Conservation (phyloP, 2,888 invertebrate genomes). For the Stenchaetothrips biformis region DNA sequence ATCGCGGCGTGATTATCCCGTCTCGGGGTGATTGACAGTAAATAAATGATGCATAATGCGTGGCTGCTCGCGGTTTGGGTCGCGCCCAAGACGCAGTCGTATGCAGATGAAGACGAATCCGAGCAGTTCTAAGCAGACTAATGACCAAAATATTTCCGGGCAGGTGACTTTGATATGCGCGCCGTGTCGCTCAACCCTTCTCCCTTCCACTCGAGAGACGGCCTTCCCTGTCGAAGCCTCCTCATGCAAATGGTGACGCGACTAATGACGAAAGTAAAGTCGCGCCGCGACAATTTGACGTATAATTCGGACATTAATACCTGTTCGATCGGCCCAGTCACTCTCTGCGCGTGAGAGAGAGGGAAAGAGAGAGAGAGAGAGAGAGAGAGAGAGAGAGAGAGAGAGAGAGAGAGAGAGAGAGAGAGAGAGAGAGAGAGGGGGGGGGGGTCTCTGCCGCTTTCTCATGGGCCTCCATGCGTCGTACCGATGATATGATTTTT, state of each 20-base stretch:
- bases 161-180: constrained; percentile 6
- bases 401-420: too few relatives aligned
- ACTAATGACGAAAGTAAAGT: constrained; percentile 10
- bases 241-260: neutral
- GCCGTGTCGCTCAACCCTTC: neutral
- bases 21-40: constrained; percentile 8
- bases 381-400: too few relatives aligned
- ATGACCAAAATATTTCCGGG: constrained; percentile 24
- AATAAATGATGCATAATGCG: constrained; percentile 10
- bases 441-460: too few relatives aligned
- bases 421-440: too few relatives aligned
- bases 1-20: neutral
- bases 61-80: neutral
- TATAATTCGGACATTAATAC: constrained; percentile 19
- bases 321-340: neutral
- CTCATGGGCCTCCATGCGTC: too few relatives aligned
- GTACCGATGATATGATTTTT: too few relatives aligned
- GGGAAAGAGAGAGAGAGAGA: too few relatives aligned
- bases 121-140: constrained; percentile 15
- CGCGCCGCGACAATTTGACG: neutral
- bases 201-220: neutral
- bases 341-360: too few relatives aligned
- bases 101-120: neutral
- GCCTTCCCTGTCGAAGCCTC: neutral
- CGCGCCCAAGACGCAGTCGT: neutral